Conservation (phyloP, 1,140 invertebrate species). For the Habropoda laboriosa region DNA sequence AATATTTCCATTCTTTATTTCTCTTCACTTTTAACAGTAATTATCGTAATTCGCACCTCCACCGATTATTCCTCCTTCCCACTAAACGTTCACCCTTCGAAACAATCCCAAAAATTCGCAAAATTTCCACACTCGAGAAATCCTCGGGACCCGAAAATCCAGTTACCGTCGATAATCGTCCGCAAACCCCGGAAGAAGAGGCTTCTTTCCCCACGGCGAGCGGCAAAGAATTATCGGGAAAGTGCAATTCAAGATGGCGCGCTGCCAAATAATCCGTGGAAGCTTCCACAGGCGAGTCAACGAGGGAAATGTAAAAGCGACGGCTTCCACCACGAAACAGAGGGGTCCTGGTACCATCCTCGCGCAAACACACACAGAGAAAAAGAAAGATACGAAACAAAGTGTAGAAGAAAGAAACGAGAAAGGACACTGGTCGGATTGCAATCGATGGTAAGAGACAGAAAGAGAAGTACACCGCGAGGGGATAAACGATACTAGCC, state of each 20-base stretch:
- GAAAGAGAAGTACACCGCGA: not conserved
- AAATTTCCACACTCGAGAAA: too few relatives aligned
- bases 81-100: too few relatives aligned
- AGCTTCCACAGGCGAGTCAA: constrained; percentile 39
- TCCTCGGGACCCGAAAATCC: too few relatives aligned
- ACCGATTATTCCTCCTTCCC: too few relatives aligned
- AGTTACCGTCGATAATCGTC: constrained; percentile 17
- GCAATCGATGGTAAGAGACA: constrained; percentile 57
- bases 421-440: constrained; percentile 37
- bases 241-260: constrained; percentile 41
- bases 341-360: too few relatives aligned
- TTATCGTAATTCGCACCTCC: too few relatives aligned
- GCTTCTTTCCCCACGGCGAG: constrained; percentile 15
- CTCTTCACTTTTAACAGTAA: too few relatives aligned
- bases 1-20: too few relatives aligned
- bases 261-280: constrained; percentile 51
- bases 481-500: constrained; percentile 28
- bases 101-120: too few relatives aligned
- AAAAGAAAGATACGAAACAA: too few relatives aligned
- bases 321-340: constrained; percentile 47
- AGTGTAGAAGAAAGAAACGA: not conserved
- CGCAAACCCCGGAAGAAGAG: constrained; percentile 1
- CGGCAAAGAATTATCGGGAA: constrained; percentile 5
- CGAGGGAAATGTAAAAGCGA: constrained; percentile 51
- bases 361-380: not conserved